Conservation (phyloP, 2,888 invertebrate species). For the Glyphotaelius pellucidus region DNA sequence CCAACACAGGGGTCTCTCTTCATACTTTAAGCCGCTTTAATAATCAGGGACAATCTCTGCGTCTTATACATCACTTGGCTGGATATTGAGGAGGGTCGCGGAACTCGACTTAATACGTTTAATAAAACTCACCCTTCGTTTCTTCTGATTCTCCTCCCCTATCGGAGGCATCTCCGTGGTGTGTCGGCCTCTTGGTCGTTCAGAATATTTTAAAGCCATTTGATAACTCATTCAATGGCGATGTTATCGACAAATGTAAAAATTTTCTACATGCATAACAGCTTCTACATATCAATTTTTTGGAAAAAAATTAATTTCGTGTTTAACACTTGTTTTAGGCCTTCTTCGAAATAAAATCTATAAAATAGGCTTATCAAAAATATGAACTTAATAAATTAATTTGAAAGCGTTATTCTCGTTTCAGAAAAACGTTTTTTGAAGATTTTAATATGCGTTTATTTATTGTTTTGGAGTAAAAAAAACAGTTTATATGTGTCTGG, state of each 20-base stretch:
- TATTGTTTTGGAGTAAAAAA: too few species aligned
- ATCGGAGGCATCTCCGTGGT: constrained; percentile 49
- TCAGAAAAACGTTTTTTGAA: background rate
- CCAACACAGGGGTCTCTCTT: background rate
- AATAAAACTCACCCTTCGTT: constrained; percentile 65
- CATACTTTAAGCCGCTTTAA: constrained; percentile 53
- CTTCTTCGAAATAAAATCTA: too few species aligned
- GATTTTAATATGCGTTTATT: background rate
- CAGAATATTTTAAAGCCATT: constrained; percentile 51
- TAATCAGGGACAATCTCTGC: constrained; percentile 65
- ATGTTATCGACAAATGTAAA: background rate
- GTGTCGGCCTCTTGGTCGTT: constrained; percentile 55
- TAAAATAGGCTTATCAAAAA: too few species aligned
- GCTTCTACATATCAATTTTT: background rate
- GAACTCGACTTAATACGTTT: constrained; percentile 65
- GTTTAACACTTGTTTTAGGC: too few species aligned
- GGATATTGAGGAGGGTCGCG: constrained; percentile 64
- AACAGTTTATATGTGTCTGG: background rate
- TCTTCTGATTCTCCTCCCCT: constrained; percentile 48
- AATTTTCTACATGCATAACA: background rate
- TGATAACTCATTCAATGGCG: constrained; percentile 39
- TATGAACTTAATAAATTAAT: too few species aligned
- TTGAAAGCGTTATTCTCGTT: background rate
- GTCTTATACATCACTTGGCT: constrained; percentile 62
- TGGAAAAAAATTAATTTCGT: too few species aligned